Evolutionary conservation across 2,113 vertebrate genomes (phyloP).

Genomic region (Cyanoderma ruficeps): DNA sequence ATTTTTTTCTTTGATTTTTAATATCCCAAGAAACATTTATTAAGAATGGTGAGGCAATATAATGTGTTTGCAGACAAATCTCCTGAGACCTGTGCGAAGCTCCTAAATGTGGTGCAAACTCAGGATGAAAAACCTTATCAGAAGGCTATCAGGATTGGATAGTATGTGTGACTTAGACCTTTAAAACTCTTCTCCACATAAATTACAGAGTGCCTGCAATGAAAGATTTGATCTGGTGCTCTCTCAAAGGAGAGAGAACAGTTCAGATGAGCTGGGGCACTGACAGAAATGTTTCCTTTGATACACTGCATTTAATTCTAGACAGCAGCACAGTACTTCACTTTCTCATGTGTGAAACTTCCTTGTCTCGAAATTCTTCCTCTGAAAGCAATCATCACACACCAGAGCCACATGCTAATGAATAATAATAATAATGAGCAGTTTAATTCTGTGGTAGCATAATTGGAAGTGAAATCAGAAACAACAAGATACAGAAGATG

Average conservation of each 20-base stretch:
- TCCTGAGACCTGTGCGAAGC: not conserved
- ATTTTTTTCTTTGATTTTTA: not conserved
- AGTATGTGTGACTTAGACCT: not conserved
- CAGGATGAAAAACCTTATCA: not conserved
- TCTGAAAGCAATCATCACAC: not conserved
- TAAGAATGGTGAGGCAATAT: not conserved
- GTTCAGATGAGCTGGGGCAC: not conserved
- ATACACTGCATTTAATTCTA: not conserved
- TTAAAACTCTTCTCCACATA: not conserved
- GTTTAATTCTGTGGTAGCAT: not conserved
- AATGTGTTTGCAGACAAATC: not conserved
- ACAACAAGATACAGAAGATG: not conserved
- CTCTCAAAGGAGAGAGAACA: not conserved
- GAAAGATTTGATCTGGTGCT: not conserved
- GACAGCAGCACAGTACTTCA: not conserved
- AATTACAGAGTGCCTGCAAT: not conserved
- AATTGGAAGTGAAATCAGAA: not conserved
- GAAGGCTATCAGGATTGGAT: not conserved
- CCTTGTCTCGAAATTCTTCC: not conserved
- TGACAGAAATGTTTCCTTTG: not conserved
- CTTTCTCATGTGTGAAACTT: not conserved
- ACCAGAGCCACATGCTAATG: not conserved
- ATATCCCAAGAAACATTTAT: not conserved
- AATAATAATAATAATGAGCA: not conserved
- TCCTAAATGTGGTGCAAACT: not conserved